Percentiles rank a stretch among this genome's conserved stretches.
These are phyloP conservation scores for Spatulosminthurus flaviceps DNA, from an alignment of 2,888 invertebrate genomes.

Conservation along the genomic window DNA sequence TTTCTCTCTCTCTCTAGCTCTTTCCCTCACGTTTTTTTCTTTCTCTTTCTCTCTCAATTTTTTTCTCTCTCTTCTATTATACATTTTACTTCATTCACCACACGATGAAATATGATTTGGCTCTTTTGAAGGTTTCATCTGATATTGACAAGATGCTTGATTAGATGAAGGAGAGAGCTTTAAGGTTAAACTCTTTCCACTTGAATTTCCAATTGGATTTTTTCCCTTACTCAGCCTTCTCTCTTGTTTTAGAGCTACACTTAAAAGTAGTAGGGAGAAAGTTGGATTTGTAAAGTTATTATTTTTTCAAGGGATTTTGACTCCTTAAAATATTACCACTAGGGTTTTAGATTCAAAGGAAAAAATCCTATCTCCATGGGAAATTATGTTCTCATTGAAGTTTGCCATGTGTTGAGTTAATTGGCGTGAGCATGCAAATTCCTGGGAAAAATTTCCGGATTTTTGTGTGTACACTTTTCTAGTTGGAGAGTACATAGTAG, in stretches of 20 bases:
- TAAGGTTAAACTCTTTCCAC: constrained; percentile 14
- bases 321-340: too few relatives aligned
- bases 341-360: neutral
- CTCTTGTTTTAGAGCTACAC: too few relatives aligned
- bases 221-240: neutral
- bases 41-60: neutral
- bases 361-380: neutral
- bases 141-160: constrained; percentile 57
- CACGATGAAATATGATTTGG: constrained; percentile 54
- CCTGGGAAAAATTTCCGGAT: neutral
- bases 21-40: neutral
- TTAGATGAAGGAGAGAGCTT: constrained; percentile 44
- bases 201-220: neutral
- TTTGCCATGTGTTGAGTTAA: constrained; percentile 34
- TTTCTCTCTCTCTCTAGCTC: neutral
- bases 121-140: constrained; percentile 50
- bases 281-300: too few relatives aligned
- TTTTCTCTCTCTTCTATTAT: constrained; percentile 19
- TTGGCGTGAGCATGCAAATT: constrained; percentile 50
- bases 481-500: too few relatives aligned
- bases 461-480: too few relatives aligned
- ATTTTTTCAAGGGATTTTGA: too few relatives aligned
- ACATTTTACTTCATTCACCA: neutral
- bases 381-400: constrained; percentile 19
- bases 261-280: too few relatives aligned